Base-by-base conservation (phyloP, 2,797 vertebrate genomes). In the Lithobates pipiens region DNA sequence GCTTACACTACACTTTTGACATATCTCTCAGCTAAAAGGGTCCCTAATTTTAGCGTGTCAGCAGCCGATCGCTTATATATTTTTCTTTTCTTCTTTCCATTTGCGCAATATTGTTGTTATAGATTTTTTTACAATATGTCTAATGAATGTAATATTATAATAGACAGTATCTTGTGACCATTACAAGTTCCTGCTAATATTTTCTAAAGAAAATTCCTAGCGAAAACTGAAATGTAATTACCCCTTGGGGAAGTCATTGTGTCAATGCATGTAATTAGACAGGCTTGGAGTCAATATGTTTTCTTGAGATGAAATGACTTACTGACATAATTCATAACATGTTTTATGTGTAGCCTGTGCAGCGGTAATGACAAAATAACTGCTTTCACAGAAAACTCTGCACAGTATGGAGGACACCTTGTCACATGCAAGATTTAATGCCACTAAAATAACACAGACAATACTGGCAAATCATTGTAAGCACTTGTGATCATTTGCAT, bases 351-450 rank as follows among this genome's bases (percentile, higher is more conserved):
- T 74, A 82, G 65, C 61, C 61, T 72, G 32, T 63, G n/a, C 74
- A 83, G 57, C 68, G 42, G 74, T 83, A 83, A 83, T 83, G 63
- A 73, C 82, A 50, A 76, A 54, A 83, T 83, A 83, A 83, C 65
- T 76, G 32, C 50, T 84, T 57, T 61, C 63, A 80, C 65, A 74
- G 29, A 73, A 85, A 72, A 80, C 36, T 44, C 77, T 50, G 44
- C 76, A 44, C 76, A 85, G 67, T 69, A 78, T 72, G 83, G n/a
- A 42, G 61, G 76, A 32, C 39, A 79, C 61, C 73, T 74, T 79
- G 69, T 67, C 39, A 85, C 78, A 79, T 65, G 25, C 54, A 73
- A 85, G 83, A 78, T 85, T 85, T 85, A 85, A 42, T 85, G 70
- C 39, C 46, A 50, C 70, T 57, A 80, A 85, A 34, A 67, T 83